Percentiles rank a stretch among this genome's conserved stretches.
phyloP scores from a whole-genome alignment of 2,113 vertebrate genomes.

The Etheostoma spectabile region DNA sequence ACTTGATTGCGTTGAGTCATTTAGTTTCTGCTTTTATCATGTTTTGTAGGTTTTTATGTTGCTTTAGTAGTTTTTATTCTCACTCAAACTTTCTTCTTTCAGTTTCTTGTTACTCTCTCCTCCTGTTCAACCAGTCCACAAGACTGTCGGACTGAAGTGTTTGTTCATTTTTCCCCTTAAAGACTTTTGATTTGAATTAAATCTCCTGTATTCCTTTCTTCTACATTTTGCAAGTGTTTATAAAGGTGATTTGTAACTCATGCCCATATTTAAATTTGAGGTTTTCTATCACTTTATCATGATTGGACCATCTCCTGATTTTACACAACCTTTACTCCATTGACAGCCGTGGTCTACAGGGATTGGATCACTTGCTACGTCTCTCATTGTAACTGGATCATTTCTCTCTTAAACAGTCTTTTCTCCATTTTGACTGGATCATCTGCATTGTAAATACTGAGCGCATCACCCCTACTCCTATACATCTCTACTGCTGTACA shows the following conservation, averaged over 20 bases:
- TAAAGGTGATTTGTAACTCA: constrained; percentile 82
- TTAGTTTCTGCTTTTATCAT: constrained; percentile 74
- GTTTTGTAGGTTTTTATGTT: constrained; percentile 67
- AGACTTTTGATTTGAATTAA: constrained; percentile 59
- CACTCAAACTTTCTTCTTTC: constrained; percentile 54
- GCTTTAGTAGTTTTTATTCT: constrained; percentile 39
- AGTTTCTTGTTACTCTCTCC: constrained; percentile 65
- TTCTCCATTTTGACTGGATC: constrained; percentile 59
- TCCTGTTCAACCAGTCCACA: constrained; percentile 62
- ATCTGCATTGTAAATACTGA: constrained; percentile 65
- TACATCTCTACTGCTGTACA: constrained; percentile 54
- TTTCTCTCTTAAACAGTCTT: constrained; percentile 64
- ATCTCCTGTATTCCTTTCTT: constrained; percentile 59
- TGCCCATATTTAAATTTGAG: constrained; percentile 77
- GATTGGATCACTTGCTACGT: constrained; percentile 69
- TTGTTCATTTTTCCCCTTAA: constrained; percentile 58
- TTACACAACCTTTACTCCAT: constrained; percentile 70
- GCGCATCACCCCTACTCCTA: neutral
- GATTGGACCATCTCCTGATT: constrained; percentile 79
- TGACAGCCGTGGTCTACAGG: constrained; percentile 73
- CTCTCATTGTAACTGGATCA: constrained; percentile 76
- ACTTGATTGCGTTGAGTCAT: constrained; percentile 72
- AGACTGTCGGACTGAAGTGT: constrained; percentile 60
- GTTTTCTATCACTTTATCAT: constrained; percentile 72
- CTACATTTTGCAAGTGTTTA: constrained; percentile 88